Conservation (phyloP, 2,888 invertebrate genomes). For the Synanthedon andrenaeformis region DNA sequence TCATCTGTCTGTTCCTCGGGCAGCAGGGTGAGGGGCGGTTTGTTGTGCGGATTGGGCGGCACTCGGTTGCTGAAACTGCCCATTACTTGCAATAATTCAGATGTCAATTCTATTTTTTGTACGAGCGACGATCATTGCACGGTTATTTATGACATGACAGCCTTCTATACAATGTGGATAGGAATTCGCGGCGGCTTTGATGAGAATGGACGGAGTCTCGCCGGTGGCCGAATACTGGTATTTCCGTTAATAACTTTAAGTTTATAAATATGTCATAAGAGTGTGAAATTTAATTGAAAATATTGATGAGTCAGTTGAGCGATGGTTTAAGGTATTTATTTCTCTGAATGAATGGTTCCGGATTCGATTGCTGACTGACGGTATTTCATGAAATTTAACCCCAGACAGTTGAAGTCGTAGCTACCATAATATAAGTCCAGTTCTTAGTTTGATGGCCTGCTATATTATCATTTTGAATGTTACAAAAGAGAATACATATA, state of each 20-base stretch:
- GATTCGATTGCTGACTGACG: too few relatives aligned
- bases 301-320: too few relatives aligned
- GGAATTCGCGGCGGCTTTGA: slow-evolving; percentile 59
- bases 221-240: slow-evolving; percentile 39
- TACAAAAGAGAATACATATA: too few relatives aligned
- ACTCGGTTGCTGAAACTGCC: slow-evolving; percentile 37
- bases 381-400: too few relatives aligned
- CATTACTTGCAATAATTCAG: slow-evolving; percentile 66
- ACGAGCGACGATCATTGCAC: slow-evolving; percentile 53
- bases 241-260: slow-evolving; percentile 46
- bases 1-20: slow-evolving; percentile 46
- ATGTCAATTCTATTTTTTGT: slow-evolving; percentile 66
- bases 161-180: slow-evolving; percentile 49
- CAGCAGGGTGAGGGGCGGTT: slow-evolving; percentile 33
- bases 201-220: slow-evolving; percentile 31
- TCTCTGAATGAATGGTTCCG: too few relatives aligned
- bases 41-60: slow-evolving; percentile 40
- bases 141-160: slow-evolving; percentile 65
- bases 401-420: too few relatives aligned
- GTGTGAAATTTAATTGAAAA: too few relatives aligned
- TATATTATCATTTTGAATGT: too few relatives aligned
- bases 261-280: too few relatives aligned
- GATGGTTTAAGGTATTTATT: too few relatives aligned
- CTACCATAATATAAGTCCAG: too few relatives aligned
- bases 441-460: too few relatives aligned